phyloP scores from a whole-genome alignment of 2,888 invertebrate species.

The Rosalia funebris region DNA sequence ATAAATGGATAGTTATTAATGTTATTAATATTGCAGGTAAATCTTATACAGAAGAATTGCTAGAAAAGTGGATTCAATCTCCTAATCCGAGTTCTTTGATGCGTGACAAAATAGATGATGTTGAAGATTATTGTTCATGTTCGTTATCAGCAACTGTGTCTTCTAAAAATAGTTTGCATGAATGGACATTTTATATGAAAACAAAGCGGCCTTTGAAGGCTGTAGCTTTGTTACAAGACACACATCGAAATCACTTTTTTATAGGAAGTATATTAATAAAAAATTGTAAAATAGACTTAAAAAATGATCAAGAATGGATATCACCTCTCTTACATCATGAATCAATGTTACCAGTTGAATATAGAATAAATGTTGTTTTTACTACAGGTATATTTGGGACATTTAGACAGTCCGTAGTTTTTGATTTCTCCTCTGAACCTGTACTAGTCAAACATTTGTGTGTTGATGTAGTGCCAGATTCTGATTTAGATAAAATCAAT shows the following conservation, averaged over 20 bases:
- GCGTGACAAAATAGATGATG: conserved; percentile 70
- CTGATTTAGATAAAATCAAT: conserved; percentile 72
- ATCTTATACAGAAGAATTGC: conserved; percentile 70
- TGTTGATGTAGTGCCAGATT: conserved; percentile 79
- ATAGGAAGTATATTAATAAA: conserved; percentile 65
- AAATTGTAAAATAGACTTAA: conserved; percentile 49
- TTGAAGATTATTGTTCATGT: conserved; percentile 70
- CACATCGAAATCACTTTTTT: conserved; percentile 74
- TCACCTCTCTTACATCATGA: conserved; percentile 48
- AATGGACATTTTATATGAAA: conserved; percentile 71
- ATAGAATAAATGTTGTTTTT: conserved; percentile 51
- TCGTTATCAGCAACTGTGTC: conserved; percentile 72
- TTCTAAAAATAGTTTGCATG: conserved; percentile 70
- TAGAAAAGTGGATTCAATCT: conserved; percentile 73
- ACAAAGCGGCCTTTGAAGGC: conserved; percentile 68
- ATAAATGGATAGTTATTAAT: too few species aligned
- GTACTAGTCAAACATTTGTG: conserved; percentile 75
- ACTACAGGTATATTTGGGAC: conserved; percentile 79
- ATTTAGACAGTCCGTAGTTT: conserved; percentile 80
- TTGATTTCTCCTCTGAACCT: conserved; percentile 77
- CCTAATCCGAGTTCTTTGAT: conserved; percentile 72
- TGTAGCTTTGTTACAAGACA: conserved; percentile 76
- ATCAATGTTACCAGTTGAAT: conserved; percentile 44
- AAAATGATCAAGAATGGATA: conserved; percentile 69
- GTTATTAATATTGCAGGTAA: conserved; percentile 56